These are phyloP conservation scores for Bucco capensis DNA, from an alignment of 2,113 vertebrate species.

Conservation along the genomic window DNA sequence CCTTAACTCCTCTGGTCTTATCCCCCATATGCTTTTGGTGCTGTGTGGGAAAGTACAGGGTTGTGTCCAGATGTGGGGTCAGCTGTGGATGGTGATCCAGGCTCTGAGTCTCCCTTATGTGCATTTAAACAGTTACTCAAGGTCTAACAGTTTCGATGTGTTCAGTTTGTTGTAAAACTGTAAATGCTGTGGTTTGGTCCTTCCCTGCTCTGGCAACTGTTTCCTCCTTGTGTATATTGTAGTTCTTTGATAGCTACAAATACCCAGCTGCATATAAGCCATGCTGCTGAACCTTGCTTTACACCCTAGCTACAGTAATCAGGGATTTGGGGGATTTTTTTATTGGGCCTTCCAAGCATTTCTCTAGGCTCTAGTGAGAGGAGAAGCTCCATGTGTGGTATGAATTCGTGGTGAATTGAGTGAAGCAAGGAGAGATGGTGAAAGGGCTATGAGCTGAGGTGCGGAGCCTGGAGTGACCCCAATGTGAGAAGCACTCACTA, in stretches of 20 bases:
- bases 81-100: fast-evolving
- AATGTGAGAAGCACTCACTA: fast-evolving
- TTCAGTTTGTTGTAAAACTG: not conserved
- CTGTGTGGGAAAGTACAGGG: not conserved
- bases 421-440: not conserved
- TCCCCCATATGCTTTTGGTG: fast-evolving
- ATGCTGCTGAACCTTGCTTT: not conserved
- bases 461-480: not conserved
- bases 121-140: not conserved
- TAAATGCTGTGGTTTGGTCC: not conserved
- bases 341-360: not conserved
- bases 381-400: not conserved
- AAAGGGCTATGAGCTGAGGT: not conserved
- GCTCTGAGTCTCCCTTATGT: not conserved
- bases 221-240: not conserved
- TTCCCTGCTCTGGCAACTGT: not conserved
- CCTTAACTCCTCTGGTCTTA: not conserved
- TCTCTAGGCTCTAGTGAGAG: not conserved
- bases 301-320: not conserved
- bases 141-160: not conserved
- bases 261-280: not conserved
- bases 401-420: not conserved
- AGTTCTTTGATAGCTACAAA: not conserved
- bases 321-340: not conserved
- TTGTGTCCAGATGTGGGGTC: not conserved